Evolutionary conservation across 1,140 invertebrate genomes (phyloP).

Genomic region (Aphidius gifuensis): DNA sequence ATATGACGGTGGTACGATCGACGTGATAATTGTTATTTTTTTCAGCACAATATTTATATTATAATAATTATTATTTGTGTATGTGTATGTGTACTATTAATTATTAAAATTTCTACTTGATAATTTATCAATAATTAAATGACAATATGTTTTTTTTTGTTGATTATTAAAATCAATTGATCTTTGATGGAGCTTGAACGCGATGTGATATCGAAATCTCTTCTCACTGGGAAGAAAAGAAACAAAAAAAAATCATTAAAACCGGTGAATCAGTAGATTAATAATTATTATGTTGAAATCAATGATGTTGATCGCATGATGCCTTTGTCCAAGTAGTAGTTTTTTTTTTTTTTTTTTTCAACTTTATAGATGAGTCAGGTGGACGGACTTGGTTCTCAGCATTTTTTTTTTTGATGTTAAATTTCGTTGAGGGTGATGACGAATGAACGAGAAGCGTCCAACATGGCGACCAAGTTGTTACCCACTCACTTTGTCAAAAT

Average conservation of each 20-base stretch:
- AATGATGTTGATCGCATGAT: slow-evolving; percentile 1
- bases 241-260: neutral
- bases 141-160: too few species aligned
- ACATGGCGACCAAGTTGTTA: slow-evolving; percentile 17
- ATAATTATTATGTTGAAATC: neutral
- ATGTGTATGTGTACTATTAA: too few species aligned
- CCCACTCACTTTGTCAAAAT: too few species aligned
- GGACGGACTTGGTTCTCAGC: slow-evolving; percentile 17
- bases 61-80: too few species aligned
- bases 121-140: too few species aligned
- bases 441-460: slow-evolving; percentile 21
- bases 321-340: slow-evolving; percentile 1
- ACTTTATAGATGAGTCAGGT: slow-evolving; percentile 12
- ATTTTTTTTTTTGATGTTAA: too few species aligned
- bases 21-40: neutral
- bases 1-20: slow-evolving; percentile 19
- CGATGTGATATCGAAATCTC: too few species aligned
- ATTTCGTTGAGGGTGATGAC: neutral
- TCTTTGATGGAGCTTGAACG: too few species aligned
- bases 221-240: neutral
- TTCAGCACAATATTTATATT: too few species aligned
- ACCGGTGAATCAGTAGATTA: neutral
- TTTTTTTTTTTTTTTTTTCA: slow-evolving; percentile 3
- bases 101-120: too few species aligned
- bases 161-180: too few species aligned